These are phyloP conservation scores for Perizoma affinitatum DNA, from an alignment of 2,888 invertebrate genomes.

Conservation along the genomic window DNA sequence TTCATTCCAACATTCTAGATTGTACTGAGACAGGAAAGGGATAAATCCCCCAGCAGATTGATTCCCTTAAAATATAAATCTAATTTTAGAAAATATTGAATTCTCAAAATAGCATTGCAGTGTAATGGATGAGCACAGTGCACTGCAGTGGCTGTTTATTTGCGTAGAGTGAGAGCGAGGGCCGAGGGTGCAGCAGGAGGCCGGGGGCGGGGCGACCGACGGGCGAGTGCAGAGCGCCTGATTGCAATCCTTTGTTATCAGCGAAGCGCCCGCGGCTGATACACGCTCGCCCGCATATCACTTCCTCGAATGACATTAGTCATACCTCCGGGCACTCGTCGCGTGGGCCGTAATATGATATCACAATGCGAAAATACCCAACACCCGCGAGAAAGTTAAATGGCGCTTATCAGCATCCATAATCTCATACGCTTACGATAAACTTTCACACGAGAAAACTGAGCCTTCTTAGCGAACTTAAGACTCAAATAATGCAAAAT, in stretches of 20 bases:
- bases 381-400: conserved; percentile 85
- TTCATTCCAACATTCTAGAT: conserved; percentile 40
- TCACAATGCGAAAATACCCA: conserved; percentile 85
- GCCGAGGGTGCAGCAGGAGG: conserved; percentile 42
- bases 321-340: conserved; percentile 78
- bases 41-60: conserved; percentile 69
- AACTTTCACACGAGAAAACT: conserved; percentile 84
- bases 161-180: conserved; percentile 40
- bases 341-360: conserved; percentile 85
- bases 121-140: conserved; percentile 58
- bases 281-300: conserved; percentile 78
- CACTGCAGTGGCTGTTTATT: conserved; percentile 47
- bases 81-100: conserved; percentile 80
- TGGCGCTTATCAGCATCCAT: conserved; percentile 85
- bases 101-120: conserved; percentile 77
- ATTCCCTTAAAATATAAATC: conserved; percentile 71
- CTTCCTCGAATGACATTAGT: conserved; percentile 83
- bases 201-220: conserved; percentile 41
- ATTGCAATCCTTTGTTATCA: conserved; percentile 80
- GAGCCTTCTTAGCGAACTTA: conserved; percentile 54
- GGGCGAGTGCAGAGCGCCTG: conserved; percentile 41
- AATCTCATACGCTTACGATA: conserved; percentile 81
- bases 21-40: conserved; percentile 51
- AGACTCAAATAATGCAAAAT: conserved; percentile 57
- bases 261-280: conserved; percentile 57